These are phyloP conservation scores for Polylopha cassiicola DNA, from an alignment of 2,888 invertebrate species.

Conservation along the genomic window DNA sequence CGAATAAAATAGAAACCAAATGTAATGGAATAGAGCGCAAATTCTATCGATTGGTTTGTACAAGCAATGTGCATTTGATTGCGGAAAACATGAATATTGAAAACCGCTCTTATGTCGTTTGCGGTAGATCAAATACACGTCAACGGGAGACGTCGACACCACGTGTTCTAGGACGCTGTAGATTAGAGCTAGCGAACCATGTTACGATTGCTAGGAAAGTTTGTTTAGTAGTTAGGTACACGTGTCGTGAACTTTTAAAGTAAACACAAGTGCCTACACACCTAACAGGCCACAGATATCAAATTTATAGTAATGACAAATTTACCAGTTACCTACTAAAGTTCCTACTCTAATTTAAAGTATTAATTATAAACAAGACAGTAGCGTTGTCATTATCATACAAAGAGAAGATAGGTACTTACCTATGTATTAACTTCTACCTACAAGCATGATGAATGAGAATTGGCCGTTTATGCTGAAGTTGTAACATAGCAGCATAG, in stretches of 20 bases:
- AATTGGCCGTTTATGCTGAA: too few species aligned
- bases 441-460: too few species aligned
- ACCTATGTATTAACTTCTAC: too few species aligned
- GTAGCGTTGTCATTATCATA: too few species aligned
- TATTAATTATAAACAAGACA: too few species aligned
- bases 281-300: too few species aligned
- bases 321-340: too few species aligned
- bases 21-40: constrained; percentile 46
- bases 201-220: constrained; percentile 34
- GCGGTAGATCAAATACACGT: constrained; percentile 55
- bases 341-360: too few species aligned
- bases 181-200: constrained; percentile 49
- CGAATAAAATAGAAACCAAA: constrained; percentile 47
- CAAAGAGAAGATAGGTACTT: too few species aligned
- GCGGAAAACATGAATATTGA: constrained; percentile 61
- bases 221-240: constrained; percentile 46
- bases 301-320: too few species aligned
- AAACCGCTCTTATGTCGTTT: constrained; percentile 65
- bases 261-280: too few species aligned
- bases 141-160: constrained; percentile 45
- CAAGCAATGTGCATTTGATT: constrained; percentile 65
- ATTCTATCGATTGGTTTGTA: constrained; percentile 40
- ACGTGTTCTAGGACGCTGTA: constrained; percentile 66
- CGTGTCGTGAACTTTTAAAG: constrained; percentile 59
- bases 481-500: too few species aligned